Evolutionary conservation across 2,113 vertebrate species (phyloP), one percentile per base, ranked within the genome.

Genomic region (Catharus bicknelli): DNA sequence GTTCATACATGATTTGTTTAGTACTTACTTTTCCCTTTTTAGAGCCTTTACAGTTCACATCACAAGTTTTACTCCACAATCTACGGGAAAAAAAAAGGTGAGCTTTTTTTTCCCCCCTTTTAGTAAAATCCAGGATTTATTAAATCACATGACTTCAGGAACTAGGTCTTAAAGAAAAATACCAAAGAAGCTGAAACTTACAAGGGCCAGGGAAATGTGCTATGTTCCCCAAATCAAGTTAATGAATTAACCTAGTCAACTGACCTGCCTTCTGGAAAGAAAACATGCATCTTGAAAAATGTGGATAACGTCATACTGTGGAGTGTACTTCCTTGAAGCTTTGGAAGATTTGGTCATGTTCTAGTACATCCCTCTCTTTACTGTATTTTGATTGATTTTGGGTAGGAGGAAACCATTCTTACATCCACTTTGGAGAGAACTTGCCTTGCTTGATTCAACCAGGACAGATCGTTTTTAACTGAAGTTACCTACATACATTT

Each of bases 121-220:
- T 76, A 82, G 42, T 36, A 16, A 90, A 83, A 21, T 22, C 16
- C 19, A 64, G 42, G 40, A 12, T 87, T 73, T 70, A 34, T 64
- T 43, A 67, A 62, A 68, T 66, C 11, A 43, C 3, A 6, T 38
- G 10, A 61, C 12, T 89, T 12, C n/a, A 69, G 25, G 18, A 72
- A 75, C 21, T 61, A 38, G 22, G n/a, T 42, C 64, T 84, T 91
- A 27, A 53, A 86, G 32, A 63, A 88, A 88, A 91, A 74, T 25
- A 78, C 22, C 16, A 36, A 83, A 81, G 50, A 59, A 75, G 6
- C 4, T 30, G 50, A 42, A 68, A 58, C 30, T 59, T 61, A 1
- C 0, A 36, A 55, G 16, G 57, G 10, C 19, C 3, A 1, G 23
- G 21, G 38, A 55, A 42, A 63, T 23, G 5, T 63, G 23, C 36